Base-by-base conservation (phyloP, 2,888 invertebrate species). In the Lamellibrachia columna region DNA sequence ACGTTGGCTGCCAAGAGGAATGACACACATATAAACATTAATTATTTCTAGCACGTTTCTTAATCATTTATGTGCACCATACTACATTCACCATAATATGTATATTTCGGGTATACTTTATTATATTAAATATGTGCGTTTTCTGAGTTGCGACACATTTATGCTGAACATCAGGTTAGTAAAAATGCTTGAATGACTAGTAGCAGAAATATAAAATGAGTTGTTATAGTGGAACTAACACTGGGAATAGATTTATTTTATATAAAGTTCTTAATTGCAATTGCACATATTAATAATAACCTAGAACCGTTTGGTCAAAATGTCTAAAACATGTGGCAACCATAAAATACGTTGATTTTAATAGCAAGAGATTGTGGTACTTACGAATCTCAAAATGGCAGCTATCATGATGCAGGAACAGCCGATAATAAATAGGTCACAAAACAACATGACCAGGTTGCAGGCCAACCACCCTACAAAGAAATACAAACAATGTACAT, bases 401-500 rank as follows among this genome's bases (percentile, higher is more conserved):
- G 95, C 94, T 58, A 95, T 93, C 95, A 96, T 95, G 92, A 95
- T 95, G 28, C 95, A 92, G 60, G 95, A 95, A 92, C 93, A 94
- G 94, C 95, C 95, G 93, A 96, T 96, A 94, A 96, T 94, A 93
- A 96, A 95, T 94, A 96, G 95, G 93, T 96, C 96, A 90, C 94
- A 93, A 40, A 95, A 94, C 40, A 95, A 94, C 94, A 95, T 94
- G 28, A 96, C 95, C 8, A 96, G 93, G 92, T 96, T 96, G 94
- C 95, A 95, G 53, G 95, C 95, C 92, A 96, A 93, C 94, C 96
- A 96, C 58, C 96, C 96, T 96, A 94, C 92, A 94, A 94, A 92
- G 7, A 92, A 93, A 92, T 92, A 92, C 40, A 93, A 9, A 9
- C 55, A 55, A 7, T 40, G 40, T 40, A 40, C 1, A 40, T 40